Evolutionary conservation across 1,140 invertebrate genomes (phyloP), one percentile per base, ranked within the genome.

Genomic region (Aphis gossypii): DNA sequence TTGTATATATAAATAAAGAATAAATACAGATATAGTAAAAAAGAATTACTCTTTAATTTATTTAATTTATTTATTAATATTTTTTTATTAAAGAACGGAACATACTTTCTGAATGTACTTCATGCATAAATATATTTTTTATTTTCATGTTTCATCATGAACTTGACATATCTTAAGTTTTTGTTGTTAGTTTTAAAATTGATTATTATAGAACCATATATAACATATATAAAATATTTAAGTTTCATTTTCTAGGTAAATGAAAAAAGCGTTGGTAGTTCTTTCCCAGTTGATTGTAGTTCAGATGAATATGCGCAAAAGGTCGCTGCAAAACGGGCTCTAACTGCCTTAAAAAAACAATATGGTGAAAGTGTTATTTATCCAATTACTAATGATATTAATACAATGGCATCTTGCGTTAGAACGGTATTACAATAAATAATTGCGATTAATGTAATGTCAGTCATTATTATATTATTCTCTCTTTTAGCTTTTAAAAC

Each of bases 361-460:
- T 92, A 92, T 83, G 90, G 90, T 2, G 90, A 92, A 92, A 93
- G 41, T 56, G 35, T 84, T 30, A 83, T 84, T 56, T 86, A 93
- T 23, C 92, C 92, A 38, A 83, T 93, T 86, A 93, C 92, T 0
- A 83, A 86, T 54, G 92, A 93, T 86, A 93, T 93, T 21, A 86
- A 93, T 93, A 41, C 38, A 56, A 86, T 93, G 82, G 92, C 92
- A 38, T 93, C 82, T 7, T 83, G 82, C n/a, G 51, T 93, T 38
- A 93, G 46, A 93, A 23, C 20, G n/a, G 92, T 93, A 89, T 56
- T 89, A 41, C 0, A 89, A 87, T 35, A 35, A 35, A 48, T 87
- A n/a, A 46, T 48, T 3, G 9, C 7, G n/a, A 41, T 44, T 11
- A 48, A 48, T 20, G 9, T 35, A 48, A 48, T 21, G 8, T 88